A percentile compares a stretch with the other conserved stretches of the same genome.
phyloP scores from a whole-genome alignment of 2,113 vertebrate species.

The Mionectes macconnelli region DNA sequence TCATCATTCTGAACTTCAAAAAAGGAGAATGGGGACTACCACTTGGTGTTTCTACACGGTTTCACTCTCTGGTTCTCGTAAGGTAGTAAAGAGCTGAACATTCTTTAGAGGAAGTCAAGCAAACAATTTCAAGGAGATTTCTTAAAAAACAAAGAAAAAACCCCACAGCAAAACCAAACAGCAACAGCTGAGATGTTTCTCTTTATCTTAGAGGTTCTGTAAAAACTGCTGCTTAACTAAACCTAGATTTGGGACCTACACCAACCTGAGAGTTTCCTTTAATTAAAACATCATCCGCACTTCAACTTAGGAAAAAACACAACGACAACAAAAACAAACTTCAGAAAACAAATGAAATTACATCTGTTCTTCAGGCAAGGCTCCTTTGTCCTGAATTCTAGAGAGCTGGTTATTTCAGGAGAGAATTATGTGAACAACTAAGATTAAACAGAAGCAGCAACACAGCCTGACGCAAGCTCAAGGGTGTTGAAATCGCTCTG shows the following conservation, averaged over 20 bases:
- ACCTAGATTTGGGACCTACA: constrained; percentile 20
- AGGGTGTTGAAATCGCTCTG: constrained; percentile 41
- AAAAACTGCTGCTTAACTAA: background rate
- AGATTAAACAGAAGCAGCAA: constrained; percentile 39
- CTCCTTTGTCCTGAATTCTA: constrained; percentile 52
- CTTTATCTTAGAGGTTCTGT: background rate
- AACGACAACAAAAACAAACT: background rate
- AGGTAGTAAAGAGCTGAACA: constrained; percentile 9
- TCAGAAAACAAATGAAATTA: constrained; percentile 57
- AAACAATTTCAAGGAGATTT: constrained; percentile 14
- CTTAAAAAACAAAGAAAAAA: background rate
- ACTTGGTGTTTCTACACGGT: background rate
- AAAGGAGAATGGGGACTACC: constrained; percentile 40
- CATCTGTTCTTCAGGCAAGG: constrained; percentile 63
- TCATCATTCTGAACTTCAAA: constrained; percentile 16
- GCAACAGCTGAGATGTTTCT: background rate
- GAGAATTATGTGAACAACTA: background rate
- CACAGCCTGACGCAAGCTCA: constrained; percentile 38
- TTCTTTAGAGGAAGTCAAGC: constrained; percentile 11
- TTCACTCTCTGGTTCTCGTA: constrained; percentile 24
- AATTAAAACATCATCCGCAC: constrained; percentile 58
- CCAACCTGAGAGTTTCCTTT: constrained; percentile 50
- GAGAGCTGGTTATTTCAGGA: constrained; percentile 36
- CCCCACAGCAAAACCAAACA: background rate
- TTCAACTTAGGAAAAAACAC: constrained; percentile 22